phyloP scores from a whole-genome alignment of 2,113 vertebrate species.

The Lophochroa leadbeateri region DNA sequence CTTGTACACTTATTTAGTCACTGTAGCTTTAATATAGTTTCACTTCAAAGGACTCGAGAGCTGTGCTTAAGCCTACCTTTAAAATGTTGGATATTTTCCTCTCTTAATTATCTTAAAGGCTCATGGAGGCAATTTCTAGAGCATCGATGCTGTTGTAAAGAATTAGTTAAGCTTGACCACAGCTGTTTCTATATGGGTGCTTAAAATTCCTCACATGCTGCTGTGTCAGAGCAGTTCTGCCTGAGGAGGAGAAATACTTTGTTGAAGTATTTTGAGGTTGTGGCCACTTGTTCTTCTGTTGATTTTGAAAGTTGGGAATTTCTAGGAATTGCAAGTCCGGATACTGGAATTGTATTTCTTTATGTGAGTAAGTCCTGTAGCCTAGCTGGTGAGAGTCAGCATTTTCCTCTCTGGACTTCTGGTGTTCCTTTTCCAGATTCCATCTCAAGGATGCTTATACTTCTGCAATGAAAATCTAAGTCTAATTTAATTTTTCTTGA shows the following conservation, averaged over 20 bases:
- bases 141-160: not conserved
- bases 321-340: constrained; percentile 6
- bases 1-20: not conserved
- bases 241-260: not conserved
- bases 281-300: not conserved
- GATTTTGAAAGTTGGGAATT: not conserved
- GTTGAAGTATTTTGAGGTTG: not conserved
- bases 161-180: constrained; percentile 23
- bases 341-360: not conserved
- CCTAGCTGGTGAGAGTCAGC: not conserved
- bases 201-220: constrained; percentile 28
- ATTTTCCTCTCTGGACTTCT: not conserved
- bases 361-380: not conserved
- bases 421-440: not conserved
- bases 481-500: not conserved
- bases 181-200: constrained; percentile 30
- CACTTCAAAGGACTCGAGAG: not conserved
- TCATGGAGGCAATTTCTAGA: constrained; percentile 5
- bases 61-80: not conserved
- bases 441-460: not conserved
- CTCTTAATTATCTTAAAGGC: not conserved
- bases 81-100: not conserved
- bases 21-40: not conserved
- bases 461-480: not conserved
- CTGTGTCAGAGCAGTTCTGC: not conserved